Conservation (phyloP, 2,113 vertebrate species). For the Chroicocephalus ridibundus region DNA sequence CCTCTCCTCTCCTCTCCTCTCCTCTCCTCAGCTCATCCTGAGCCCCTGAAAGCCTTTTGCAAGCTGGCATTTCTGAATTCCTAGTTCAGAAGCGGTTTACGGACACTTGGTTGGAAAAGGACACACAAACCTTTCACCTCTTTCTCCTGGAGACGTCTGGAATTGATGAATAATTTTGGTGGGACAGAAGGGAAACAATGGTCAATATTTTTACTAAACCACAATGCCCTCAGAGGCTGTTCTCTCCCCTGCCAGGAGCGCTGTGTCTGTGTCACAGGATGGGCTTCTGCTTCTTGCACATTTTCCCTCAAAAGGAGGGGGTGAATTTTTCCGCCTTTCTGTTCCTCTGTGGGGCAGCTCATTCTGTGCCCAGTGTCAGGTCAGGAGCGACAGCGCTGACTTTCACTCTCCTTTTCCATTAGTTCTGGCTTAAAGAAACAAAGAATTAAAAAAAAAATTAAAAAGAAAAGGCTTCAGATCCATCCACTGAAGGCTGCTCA, state of each 20-base stretch:
- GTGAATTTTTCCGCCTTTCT: neutral
- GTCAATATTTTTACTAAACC: neutral
- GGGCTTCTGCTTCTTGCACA: neutral
- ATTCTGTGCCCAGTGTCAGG: neutral
- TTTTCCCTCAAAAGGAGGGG: neutral
- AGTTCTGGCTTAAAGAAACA: neutral
- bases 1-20: neutral
- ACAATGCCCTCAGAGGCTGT: neutral
- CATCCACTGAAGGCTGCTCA: neutral
- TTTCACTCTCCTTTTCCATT: neutral
- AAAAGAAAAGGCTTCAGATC: neutral
- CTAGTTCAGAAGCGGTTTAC: neutral
- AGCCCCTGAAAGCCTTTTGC: neutral
- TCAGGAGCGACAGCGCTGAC: accelerated
- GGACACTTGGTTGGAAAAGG: neutral
- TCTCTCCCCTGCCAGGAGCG: neutral
- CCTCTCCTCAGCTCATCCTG: neutral
- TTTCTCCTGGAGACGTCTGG: neutral
- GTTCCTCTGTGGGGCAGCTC: neutral
- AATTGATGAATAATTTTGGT: neutral
- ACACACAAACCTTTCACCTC: neutral
- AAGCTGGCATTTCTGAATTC: neutral
- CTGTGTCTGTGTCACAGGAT: neutral
- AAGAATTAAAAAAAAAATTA: neutral
- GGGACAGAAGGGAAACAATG: neutral